Evolutionary conservation across 2,888 invertebrate genomes (phyloP).

Genomic region (Caenorhabditis sinica): DNA sequence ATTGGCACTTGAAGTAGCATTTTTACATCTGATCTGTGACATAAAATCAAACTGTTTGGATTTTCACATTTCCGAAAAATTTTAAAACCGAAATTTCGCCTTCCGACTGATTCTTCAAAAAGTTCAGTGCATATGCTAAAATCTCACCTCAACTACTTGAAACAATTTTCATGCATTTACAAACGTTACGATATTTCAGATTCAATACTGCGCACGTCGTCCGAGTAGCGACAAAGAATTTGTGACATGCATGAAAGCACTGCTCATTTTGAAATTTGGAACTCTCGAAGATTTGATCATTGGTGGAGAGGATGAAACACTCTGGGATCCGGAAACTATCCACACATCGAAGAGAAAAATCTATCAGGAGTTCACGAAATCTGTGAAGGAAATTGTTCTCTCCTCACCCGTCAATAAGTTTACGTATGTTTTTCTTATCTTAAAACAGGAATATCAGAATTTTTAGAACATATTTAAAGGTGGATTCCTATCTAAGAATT

Average conservation of each 20-base stretch:
- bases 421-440: slow-evolving; percentile 35
- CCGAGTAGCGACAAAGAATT: slow-evolving; percentile 49
- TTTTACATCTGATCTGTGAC: too few relatives aligned
- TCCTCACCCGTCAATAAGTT: slow-evolving; percentile 46
- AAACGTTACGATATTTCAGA: neutral
- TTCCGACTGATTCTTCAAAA: too few relatives aligned
- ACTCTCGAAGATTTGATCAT: slow-evolving; percentile 50
- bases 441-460: neutral
- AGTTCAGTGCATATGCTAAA: too few relatives aligned
- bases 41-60: too few relatives aligned
- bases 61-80: too few relatives aligned
- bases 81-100: too few relatives aligned
- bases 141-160: too few relatives aligned
- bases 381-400: slow-evolving; percentile 41
- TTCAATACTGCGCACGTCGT: slow-evolving; percentile 40
- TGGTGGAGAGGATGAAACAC: slow-evolving; percentile 52
- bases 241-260: slow-evolving; percentile 52
- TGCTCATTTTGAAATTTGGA: slow-evolving; percentile 46
- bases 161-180: neutral
- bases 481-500: too few relatives aligned
- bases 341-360: slow-evolving; percentile 37
- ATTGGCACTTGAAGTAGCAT: too few relatives aligned
- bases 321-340: slow-evolving; percentile 52
- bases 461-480: too few relatives aligned
- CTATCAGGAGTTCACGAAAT: slow-evolving; percentile 51